Evolutionary conservation across 2,113 vertebrate genomes (phyloP).

Genomic region (Hemiprocne comata): DNA sequence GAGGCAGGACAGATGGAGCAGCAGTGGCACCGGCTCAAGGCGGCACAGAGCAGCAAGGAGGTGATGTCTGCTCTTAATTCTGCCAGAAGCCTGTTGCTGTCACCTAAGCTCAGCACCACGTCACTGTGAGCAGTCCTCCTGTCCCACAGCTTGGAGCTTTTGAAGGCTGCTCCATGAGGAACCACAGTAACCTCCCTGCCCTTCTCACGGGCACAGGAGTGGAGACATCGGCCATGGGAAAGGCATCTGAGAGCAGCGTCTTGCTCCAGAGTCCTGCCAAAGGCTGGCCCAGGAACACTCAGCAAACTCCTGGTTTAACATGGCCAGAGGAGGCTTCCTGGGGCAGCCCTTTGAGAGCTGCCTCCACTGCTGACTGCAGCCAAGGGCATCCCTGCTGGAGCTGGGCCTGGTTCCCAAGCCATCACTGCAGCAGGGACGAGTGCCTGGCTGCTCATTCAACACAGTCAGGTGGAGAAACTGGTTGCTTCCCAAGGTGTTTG

Average conservation of each 20-base stretch:
- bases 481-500: rapidly evolving
- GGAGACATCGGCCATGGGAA: too few relatives aligned
- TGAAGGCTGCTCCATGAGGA: not conserved
- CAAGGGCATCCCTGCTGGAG: too few relatives aligned
- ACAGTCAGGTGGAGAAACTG: not conserved
- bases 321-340: not conserved
- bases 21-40: not conserved
- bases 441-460: not conserved
- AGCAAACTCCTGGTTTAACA: too few relatives aligned
- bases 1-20: not conserved
- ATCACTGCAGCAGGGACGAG: too few relatives aligned
- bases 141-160: not conserved
- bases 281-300: too few relatives aligned
- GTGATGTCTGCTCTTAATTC: not conserved
- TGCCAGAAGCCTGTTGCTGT: not conserved
- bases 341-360: too few relatives aligned
- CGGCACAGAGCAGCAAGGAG: not conserved
- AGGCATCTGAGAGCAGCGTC: rapidly evolving
- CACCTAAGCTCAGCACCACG: not conserved
- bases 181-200: not conserved
- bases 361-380: too few relatives aligned
- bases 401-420: too few relatives aligned
- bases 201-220: rapidly evolving
- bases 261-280: not conserved
- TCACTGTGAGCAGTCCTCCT: not conserved